phyloP scores from a whole-genome alignment of 2,797 vertebrate genomes.

The Neomorphus geoffroyi region DNA sequence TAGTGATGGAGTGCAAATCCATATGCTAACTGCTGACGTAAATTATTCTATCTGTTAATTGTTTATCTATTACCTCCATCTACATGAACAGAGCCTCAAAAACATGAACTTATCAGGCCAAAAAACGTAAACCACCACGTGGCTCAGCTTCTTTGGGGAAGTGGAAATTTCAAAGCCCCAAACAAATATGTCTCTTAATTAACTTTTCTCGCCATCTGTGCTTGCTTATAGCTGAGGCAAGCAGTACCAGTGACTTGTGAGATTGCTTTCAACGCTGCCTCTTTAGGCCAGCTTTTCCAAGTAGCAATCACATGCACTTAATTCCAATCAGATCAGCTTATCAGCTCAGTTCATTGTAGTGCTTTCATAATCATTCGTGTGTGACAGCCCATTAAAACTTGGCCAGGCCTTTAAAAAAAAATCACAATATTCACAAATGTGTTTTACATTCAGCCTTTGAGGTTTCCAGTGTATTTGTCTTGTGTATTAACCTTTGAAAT shows the following conservation, averaged over 20 bases:
- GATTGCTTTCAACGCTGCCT: constrained; percentile 52
- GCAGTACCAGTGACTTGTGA: constrained; percentile 57
- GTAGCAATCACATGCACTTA: constrained; percentile 80
- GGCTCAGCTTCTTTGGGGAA: constrained; percentile 25
- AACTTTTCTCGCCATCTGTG: constrained; percentile 57
- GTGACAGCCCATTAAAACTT: constrained; percentile 85
- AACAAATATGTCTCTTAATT: constrained; percentile 69
- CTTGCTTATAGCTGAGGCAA: constrained; percentile 66
- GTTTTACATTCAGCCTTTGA: constrained; percentile 38
- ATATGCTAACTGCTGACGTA: constrained; percentile 39
- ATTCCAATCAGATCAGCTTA: constrained; percentile 78
- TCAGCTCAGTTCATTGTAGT: constrained; percentile 79
- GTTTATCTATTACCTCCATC: constrained; percentile 52
- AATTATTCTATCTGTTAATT: constrained; percentile 43
- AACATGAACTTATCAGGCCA: constrained; percentile 23
- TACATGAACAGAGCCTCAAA: constrained; percentile 36
- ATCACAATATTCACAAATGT: constrained; percentile 56
- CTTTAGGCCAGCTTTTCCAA: constrained; percentile 65
- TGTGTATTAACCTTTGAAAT: constrained; percentile 51
- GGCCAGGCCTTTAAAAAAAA: constrained; percentile 75
- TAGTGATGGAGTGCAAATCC: constrained; percentile 18
- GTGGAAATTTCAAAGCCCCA: constrained; percentile 58
- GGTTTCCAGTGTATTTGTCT: constrained; percentile 47
- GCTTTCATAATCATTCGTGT: constrained; percentile 81
- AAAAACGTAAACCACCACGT: constrained; percentile 30